A percentile compares a stretch with the other conserved stretches of the same genome.
Conservation (phyloP, 2,797 vertebrate genomes). For the Thamnophis elegans region DNA sequence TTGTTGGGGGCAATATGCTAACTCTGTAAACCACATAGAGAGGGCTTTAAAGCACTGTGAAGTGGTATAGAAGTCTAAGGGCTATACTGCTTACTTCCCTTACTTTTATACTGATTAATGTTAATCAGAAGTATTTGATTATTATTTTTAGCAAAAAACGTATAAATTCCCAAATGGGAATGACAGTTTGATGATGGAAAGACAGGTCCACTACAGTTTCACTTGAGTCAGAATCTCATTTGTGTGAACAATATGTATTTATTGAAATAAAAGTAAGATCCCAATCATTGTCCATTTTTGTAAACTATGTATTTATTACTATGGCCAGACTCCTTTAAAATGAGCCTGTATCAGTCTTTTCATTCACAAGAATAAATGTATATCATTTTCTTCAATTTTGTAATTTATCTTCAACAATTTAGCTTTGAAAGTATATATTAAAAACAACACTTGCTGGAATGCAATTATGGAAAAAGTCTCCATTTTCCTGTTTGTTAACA, state of each 20-base stretch:
- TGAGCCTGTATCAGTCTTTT: conserved; percentile 59
- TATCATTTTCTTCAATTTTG: conserved; percentile 49
- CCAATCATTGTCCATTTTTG: conserved; percentile 4
- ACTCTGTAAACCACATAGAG: too few relatives aligned
- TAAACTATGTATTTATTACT: conserved; percentile 44
- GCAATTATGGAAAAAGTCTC: conserved; percentile 35
- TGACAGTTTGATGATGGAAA: neutral
- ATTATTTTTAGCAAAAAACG: neutral
- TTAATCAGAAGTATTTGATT: neutral
- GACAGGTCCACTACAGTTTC: neutral
- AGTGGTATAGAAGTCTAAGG: too few relatives aligned
- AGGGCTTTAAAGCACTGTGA: too few relatives aligned
- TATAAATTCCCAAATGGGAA: neutral
- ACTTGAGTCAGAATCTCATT: neutral
- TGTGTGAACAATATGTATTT: neutral
- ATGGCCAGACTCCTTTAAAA: conserved; percentile 73
- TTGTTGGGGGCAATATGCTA: too few relatives aligned
- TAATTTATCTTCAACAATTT: conserved; percentile 76
- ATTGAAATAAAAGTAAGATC: neutral
- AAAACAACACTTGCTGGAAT: conserved; percentile 71
- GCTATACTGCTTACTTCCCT: neutral
- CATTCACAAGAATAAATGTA: conserved; percentile 62
- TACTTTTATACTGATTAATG: neutral
- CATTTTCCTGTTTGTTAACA: conserved; percentile 51
- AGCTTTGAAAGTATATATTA: conserved; percentile 75